phyloP scores from a whole-genome alignment of 2,113 vertebrate genomes.

The Rhinolophus sinicus region DNA sequence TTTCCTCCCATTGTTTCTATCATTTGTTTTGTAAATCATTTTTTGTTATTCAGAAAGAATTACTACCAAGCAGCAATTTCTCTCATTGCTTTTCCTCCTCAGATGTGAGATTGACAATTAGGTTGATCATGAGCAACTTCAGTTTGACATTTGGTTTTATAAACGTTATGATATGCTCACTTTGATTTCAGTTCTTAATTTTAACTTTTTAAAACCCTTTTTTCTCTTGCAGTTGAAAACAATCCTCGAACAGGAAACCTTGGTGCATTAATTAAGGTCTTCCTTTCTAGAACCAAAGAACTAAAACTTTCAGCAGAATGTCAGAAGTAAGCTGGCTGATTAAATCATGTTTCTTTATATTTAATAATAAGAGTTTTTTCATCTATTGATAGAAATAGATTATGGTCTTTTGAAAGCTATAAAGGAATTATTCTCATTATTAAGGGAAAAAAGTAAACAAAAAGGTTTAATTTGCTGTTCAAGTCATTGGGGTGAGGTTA shows the following conservation, averaged over 20 bases:
- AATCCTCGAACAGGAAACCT: conserved; percentile 98
- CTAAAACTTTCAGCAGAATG: conserved; percentile 99
- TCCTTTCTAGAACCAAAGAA: conserved; percentile 98
- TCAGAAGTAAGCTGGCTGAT: conserved; percentile 93
- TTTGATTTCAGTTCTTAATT: conserved; percentile 43
- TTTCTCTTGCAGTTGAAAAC: conserved; percentile 92
- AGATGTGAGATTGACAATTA: background rate
- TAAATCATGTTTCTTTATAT: background rate
- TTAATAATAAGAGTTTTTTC: background rate
- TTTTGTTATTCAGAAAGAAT: conserved; percentile 52
- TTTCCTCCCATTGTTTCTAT: background rate
- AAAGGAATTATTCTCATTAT: conserved; percentile 28
- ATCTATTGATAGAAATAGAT: conserved; percentile 21
- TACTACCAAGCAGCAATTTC: background rate
- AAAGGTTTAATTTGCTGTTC: conserved; percentile 24
- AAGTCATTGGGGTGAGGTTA: background rate
- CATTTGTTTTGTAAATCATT: background rate
- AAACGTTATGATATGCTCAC: conserved; percentile 10
- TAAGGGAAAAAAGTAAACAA: background rate
- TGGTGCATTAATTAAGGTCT: conserved; percentile 93
- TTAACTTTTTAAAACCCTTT: conserved; percentile 64
- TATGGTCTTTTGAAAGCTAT: background rate
- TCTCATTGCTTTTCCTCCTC: background rate
- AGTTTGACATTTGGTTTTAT: conserved; percentile 35
- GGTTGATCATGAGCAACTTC: background rate